Evolutionary conservation across 2,113 vertebrate genomes (phyloP).

Genomic region (Stigmatopora argus): DNA sequence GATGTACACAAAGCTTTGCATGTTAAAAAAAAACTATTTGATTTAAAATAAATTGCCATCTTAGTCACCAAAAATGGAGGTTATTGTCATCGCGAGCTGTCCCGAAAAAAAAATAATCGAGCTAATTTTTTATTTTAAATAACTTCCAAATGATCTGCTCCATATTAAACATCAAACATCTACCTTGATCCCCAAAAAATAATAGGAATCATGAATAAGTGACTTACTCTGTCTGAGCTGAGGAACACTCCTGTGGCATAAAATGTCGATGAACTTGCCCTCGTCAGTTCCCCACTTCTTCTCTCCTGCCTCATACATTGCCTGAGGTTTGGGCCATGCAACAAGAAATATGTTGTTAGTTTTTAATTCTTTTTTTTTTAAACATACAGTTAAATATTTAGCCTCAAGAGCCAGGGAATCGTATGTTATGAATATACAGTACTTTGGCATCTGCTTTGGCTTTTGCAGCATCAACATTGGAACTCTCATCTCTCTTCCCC

Average conservation of each 20-base stretch:
- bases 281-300: constrained; percentile 82
- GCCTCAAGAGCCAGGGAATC: neutral
- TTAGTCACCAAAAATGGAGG: no score
- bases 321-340: constrained; percentile 41
- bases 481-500: constrained; percentile 75
- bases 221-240: constrained; percentile 75
- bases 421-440: neutral
- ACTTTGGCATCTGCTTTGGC: constrained; percentile 79
- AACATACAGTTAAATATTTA: neutral
- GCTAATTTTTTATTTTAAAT: no score
- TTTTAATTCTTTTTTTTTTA: neutral
- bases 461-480: constrained; percentile 65
- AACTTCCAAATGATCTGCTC: no score
- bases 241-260: constrained; percentile 76
- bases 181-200: no score
- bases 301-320: constrained; percentile 78
- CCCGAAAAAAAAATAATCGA: no score
- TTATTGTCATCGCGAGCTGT: no score
- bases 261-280: constrained; percentile 74
- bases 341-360: neutral
- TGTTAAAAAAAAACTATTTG: no score
- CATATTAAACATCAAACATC: no score
- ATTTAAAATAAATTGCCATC: no score
- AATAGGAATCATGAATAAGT: neutral
- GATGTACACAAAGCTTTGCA: no score